Base-by-base conservation (phyloP, 1,140 invertebrate genomes). In the Stegodyphus mimosarum region DNA sequence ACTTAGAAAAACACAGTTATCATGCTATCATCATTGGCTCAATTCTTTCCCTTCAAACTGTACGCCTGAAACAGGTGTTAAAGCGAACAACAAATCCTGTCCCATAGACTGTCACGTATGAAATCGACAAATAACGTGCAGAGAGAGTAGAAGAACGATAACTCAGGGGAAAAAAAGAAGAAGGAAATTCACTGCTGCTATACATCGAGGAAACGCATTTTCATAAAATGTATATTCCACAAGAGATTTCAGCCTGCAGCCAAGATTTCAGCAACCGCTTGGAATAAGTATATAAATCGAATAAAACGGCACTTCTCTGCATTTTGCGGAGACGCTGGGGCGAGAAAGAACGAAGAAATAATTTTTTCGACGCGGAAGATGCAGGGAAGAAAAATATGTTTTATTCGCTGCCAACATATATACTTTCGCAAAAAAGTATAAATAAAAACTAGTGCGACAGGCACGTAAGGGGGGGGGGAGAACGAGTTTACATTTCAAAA, bases 271-370 rank as follows among this genome's bases (percentile, higher is more conserved):
- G 55, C 53, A 83, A 74, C 80, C 80, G 71, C 80, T 83, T 48
- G 63, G 80, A 83, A 83, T 83, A 83, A 83, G 80, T 74, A 83
- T 71, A 83, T 74, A 83, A 83, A 83, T 83, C 80, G 80, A 83
- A 83, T 83, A 83, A 83, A 83, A 83, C 71, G 69, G 80, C 71
- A 83, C 80, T 83, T 83, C 72, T 83, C 80, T 83, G 80, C 80
- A 83, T 83, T 83, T 73, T 74, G 52, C 50, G 71, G 52, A 63
- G 78, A 18, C 2, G 9, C 55, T 15, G 55, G 15, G 15, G 9
- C 9, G 5, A 60, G 15, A 60, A 60, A 60, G 15, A 60, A 60
- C 9, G 1, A 60, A 15, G 15, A 60, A 60, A 60, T 74, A 74
- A 33, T 33, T 33, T 33, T 33, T 33, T 33, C 33, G 33, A 33